These are phyloP conservation scores for Ramphastos sulfuratus DNA, from an alignment of 2,113 vertebrate genomes.

Conservation along the genomic window DNA sequence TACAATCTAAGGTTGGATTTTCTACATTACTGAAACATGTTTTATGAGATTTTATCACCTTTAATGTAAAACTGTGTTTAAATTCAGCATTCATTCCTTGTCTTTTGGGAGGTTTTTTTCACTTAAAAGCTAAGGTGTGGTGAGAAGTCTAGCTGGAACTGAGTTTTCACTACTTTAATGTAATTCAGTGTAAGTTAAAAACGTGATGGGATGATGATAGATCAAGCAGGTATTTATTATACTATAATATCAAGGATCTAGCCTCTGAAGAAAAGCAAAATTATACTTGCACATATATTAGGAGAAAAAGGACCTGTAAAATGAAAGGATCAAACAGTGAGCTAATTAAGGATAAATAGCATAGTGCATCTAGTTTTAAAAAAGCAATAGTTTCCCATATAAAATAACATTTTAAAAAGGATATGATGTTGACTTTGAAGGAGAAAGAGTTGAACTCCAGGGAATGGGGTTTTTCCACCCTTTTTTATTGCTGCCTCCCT, in stretches of 20 bases:
- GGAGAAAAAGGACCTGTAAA: neutral
- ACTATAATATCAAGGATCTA: neutral
- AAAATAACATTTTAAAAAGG: neutral
- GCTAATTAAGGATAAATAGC: neutral
- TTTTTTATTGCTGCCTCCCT: neutral
- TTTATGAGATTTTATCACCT: neutral
- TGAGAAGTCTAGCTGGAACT: neutral
- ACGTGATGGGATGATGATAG: neutral
- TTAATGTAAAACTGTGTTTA: neutral
- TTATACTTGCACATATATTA: neutral
- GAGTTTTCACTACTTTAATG: neutral
- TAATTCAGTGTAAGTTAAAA: neutral
- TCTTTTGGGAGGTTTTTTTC: neutral
- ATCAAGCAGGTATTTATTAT: neutral
- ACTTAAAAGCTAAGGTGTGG: neutral
- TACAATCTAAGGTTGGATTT: neutral
- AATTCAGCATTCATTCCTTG: neutral
- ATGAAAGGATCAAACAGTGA: neutral
- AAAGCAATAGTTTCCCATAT: neutral
- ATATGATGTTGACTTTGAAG: neutral
- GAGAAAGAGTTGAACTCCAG: neutral
- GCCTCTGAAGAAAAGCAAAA: neutral
- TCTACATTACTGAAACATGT: neutral
- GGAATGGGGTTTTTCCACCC: neutral
- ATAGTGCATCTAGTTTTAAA: neutral